A percentile compares a stretch with the other conserved stretches of the same genome.
Evolutionary conservation across 2,888 invertebrate genomes (phyloP).

Genomic region (Apamea crenata): DNA sequence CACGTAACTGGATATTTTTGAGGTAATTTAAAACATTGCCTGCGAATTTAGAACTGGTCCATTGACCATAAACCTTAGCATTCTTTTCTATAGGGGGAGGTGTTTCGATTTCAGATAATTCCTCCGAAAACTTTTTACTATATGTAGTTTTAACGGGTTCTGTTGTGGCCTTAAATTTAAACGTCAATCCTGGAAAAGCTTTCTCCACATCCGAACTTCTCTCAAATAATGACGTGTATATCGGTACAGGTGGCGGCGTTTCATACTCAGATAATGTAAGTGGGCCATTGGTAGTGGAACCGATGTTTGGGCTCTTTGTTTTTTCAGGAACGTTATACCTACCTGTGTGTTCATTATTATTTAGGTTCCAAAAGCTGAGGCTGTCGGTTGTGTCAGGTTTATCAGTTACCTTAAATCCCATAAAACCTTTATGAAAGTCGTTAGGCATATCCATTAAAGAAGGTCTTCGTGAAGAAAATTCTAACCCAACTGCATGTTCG

Average conservation of each 20-base stretch:
- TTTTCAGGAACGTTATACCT: conserved; percentile 68
- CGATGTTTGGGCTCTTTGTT: conserved; percentile 40
- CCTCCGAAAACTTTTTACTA: conserved; percentile 55
- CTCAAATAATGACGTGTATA: conserved; percentile 61
- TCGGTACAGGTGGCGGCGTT: conserved; percentile 77
- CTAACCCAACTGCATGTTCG: conserved; percentile 74
- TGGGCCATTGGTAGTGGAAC: conserved; percentile 66
- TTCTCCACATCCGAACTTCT: conserved; percentile 62
- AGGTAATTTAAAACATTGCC: conserved; percentile 84
- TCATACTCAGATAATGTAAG: conserved; percentile 78
- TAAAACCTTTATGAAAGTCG: conserved; percentile 71
- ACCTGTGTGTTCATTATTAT: conserved; percentile 65
- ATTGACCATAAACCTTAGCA: conserved; percentile 81
- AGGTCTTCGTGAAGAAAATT: conserved; percentile 58
- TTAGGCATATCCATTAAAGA: conserved; percentile 31
- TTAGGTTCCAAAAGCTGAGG: conserved; percentile 76
- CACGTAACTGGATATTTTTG: conserved; percentile 79
- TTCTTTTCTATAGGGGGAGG: conserved; percentile 77
- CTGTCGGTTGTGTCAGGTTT: conserved; percentile 59
- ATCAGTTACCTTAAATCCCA: conserved; percentile 64
- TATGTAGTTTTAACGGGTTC: conserved; percentile 33
- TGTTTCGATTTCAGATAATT: conserved; percentile 76
- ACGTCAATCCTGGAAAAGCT: conserved; percentile 54
- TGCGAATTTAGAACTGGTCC: conserved; percentile 84
- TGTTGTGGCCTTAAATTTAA: conserved; percentile 62